These are phyloP conservation scores for Arrhopalites spinosus DNA, from an alignment of 2,888 invertebrate genomes.

Conservation along the genomic window DNA sequence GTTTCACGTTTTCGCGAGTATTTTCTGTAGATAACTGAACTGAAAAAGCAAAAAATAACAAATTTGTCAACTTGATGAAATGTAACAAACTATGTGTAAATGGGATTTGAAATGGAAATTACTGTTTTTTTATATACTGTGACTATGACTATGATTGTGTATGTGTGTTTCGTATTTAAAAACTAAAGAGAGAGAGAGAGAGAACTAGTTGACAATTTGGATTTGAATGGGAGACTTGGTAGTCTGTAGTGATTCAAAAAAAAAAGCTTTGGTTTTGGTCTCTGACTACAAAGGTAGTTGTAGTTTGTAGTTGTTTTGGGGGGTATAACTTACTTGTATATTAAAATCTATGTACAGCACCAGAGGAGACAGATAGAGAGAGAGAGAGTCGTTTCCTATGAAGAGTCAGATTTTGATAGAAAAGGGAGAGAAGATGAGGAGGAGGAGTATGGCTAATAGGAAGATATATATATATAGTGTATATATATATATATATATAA, in stretches of 20 bases:
- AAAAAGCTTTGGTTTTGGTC: neutral
- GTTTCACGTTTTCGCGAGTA: slow-evolving; percentile 23
- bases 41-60: slow-evolving; percentile 1
- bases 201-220: too few species aligned
- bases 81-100: slow-evolving; percentile 1
- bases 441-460: too few species aligned
- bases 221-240: too few species aligned
- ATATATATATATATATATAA: too few species aligned
- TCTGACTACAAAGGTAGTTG: neutral
- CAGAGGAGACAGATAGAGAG: too few species aligned
- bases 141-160: neutral
- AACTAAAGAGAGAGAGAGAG: too few species aligned
- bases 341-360: too few species aligned
- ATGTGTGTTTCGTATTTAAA: neutral
- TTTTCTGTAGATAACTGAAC: neutral
- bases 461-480: too few species aligned
- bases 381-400: too few species aligned
- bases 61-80: neutral
- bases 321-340: too few species aligned
- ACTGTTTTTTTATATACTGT: neutral
- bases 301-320: neutral
- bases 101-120: neutral
- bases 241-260: neutral
- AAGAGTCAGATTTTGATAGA: too few species aligned
- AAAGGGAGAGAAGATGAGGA: too few species aligned